phyloP scores from a whole-genome alignment of 1,140 invertebrate species.

The Anagrus nilaparvatae region DNA sequence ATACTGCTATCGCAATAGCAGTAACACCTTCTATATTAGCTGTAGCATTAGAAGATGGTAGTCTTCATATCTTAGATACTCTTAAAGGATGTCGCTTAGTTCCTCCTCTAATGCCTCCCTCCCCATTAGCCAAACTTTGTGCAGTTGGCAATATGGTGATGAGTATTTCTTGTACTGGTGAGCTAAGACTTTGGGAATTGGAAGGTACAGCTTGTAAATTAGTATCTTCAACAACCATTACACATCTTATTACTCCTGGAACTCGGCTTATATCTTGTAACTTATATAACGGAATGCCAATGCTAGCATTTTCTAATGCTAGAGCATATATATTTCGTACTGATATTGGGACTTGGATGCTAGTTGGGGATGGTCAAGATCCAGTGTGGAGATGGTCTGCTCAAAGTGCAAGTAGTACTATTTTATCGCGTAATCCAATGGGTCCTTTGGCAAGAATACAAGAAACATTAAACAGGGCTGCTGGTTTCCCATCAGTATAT shows the following conservation, averaged over 20 bases:
- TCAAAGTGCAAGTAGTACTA: constrained; percentile 27
- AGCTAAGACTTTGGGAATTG: constrained; percentile 40
- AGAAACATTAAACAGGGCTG: constrained; percentile 32
- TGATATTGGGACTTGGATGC: constrained; percentile 41
- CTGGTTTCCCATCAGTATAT: constrained; percentile 29
- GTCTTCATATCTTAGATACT: constrained; percentile 52
- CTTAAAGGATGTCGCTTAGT: constrained; percentile 45
- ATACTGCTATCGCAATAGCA: constrained; percentile 32
- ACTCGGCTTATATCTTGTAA: constrained; percentile 32
- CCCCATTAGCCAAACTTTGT: constrained; percentile 42
- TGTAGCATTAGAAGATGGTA: constrained; percentile 55
- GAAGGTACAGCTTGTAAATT: constrained; percentile 28
- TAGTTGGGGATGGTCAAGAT: constrained; percentile 42
- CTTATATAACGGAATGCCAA: constrained; percentile 38
- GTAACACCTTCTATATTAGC: constrained; percentile 43
- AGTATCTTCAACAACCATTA: constrained; percentile 35
- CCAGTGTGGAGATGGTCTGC: constrained; percentile 41
- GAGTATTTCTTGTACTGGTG: constrained; percentile 38
- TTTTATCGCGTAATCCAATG: constrained; percentile 21
- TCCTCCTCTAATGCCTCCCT: constrained; percentile 53
- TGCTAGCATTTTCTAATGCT: constrained; percentile 37
- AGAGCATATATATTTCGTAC: constrained; percentile 39
- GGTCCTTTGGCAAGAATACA: constrained; percentile 36
- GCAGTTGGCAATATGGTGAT: constrained; percentile 37
- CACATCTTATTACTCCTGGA: constrained; percentile 34